phyloP scores from a whole-genome alignment of 2,797 vertebrate genomes.

The Heliangelus exortis region DNA sequence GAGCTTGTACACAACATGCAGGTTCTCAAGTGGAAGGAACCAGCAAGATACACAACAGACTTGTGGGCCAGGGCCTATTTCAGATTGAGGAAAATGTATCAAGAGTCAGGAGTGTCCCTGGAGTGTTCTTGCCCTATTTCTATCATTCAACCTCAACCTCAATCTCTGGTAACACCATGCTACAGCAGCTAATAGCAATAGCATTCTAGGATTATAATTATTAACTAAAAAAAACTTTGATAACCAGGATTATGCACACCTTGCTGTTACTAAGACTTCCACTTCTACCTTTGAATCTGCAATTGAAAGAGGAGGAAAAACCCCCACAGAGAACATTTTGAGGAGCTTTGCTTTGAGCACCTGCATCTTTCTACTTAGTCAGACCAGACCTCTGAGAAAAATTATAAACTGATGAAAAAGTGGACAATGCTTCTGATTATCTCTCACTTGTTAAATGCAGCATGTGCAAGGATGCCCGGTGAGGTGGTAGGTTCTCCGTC shows the following conservation, averaged over 20 bases:
- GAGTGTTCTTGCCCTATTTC: not conserved
- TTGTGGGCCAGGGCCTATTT: not conserved
- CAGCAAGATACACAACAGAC: not conserved
- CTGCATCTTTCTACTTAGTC: not conserved
- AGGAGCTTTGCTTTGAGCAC: not conserved
- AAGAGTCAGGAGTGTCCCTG: not conserved
- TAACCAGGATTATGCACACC: not conserved
- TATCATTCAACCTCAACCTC: not conserved
- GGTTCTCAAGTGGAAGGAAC: not conserved
- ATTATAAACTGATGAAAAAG: not conserved
- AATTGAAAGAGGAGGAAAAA: not conserved
- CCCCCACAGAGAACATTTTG: not conserved
- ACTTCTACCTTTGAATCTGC: not conserved
- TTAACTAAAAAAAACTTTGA: not conserved
- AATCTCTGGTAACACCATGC: not conserved
- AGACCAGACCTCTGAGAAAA: not conserved
- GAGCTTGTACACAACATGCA: not conserved
- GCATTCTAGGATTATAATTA: not conserved
- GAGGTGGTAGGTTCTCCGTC: too few species aligned
- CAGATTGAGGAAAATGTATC: not conserved
- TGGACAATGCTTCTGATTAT: not conserved
- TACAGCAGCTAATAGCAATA: not conserved
- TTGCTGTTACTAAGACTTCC: not conserved
- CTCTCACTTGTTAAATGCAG: not conserved
- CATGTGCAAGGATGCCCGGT: not conserved